Evolutionary conservation across 2,113 vertebrate genomes (phyloP).

Genomic region (Empidonax traillii): DNA sequence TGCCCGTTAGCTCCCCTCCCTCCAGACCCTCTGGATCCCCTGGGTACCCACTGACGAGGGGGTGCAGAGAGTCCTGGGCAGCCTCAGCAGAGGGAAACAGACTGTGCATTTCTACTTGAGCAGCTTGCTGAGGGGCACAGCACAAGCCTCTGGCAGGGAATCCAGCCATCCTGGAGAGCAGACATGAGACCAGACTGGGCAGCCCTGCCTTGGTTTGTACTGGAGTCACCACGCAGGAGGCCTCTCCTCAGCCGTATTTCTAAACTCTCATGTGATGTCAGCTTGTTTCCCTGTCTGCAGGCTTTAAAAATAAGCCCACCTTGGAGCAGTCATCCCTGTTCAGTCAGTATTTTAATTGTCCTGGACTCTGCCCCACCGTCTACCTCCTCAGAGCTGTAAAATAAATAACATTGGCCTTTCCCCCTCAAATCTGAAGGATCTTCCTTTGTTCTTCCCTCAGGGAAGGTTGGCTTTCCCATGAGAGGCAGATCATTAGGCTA

Average conservation of each 20-base stretch:
- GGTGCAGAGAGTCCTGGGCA: neutral
- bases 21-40: neutral
- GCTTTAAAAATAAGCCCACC: neutral
- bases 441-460: slow-evolving; percentile 33
- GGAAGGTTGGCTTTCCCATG: neutral
- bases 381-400: slow-evolving; percentile 1
- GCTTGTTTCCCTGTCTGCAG: neutral
- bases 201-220: neutral
- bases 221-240: neutral
- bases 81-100: neutral
- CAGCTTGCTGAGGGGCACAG: neutral
- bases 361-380: neutral
- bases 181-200: neutral
- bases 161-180: neutral
- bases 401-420: neutral
- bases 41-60: accelerated
- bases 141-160: neutral
- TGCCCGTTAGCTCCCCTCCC: neutral
- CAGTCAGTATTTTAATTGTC: slow-evolving; percentile 10
- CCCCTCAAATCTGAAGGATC: neutral
- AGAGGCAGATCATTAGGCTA: neutral
- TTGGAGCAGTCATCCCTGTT: neutral
- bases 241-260: neutral
- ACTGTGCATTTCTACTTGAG: neutral
- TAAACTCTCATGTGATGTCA: neutral